Percentiles rank a stretch among this genome's conserved stretches.
phyloP scores from a whole-genome alignment of 2,113 vertebrate species.

The Bos indicus region DNA sequence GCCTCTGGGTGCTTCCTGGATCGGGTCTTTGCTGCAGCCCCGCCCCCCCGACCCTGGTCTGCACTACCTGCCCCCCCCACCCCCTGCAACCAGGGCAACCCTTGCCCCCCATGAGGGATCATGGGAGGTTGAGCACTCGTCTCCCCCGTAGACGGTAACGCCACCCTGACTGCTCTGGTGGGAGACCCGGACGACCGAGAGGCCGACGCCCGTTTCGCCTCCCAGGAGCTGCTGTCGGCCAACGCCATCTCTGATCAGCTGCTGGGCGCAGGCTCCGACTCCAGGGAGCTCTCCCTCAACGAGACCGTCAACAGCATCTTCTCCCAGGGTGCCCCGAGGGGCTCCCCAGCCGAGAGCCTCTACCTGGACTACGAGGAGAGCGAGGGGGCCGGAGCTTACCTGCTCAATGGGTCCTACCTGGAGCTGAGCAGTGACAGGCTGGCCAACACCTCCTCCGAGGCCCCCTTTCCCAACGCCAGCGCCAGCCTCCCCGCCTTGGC shows the following conservation, averaged over 20 bases:
- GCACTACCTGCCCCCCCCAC: rapidly evolving
- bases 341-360: conserved; percentile 73
- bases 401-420: conserved; percentile 85
- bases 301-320: conserved; percentile 90
- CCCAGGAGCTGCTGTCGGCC: conserved; percentile 82
- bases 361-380: conserved; percentile 83
- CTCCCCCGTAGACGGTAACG: conserved; percentile 76
- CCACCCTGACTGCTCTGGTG: conserved; percentile 75
- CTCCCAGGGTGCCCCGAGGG: conserved; percentile 76
- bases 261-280: conserved; percentile 76
- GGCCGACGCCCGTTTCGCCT: conserved; percentile 39
- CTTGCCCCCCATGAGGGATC: rapidly evolving
- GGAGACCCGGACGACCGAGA: conserved; percentile 73
- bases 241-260: conserved; percentile 90
- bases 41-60: rapidly evolving
- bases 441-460: conserved; percentile 85
- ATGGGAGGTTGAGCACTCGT: neutral
- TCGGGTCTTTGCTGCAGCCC: no score
- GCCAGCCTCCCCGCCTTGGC: conserved; percentile 74
- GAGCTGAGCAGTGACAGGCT: conserved; percentile 84
- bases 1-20: neutral
- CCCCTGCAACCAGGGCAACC: neutral
- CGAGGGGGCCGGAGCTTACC: conserved; percentile 66
- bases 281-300: conserved; percentile 85
- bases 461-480: conserved; percentile 81